Evolutionary conservation across 2,113 vertebrate genomes (phyloP).

Genomic region (Gobius niger): DNA sequence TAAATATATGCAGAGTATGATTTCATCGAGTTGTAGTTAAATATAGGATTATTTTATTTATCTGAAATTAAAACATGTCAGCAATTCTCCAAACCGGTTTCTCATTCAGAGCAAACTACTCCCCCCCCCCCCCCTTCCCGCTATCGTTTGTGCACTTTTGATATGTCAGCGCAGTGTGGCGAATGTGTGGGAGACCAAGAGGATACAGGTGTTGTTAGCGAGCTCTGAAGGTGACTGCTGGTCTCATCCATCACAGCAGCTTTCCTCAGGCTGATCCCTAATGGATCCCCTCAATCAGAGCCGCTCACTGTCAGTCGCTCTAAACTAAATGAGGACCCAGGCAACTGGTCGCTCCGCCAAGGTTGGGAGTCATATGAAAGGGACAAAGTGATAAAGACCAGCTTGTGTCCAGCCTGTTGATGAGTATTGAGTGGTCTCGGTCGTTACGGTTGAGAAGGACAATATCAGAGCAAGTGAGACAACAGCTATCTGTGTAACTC

Average conservation of each 20-base stretch:
- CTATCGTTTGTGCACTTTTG: constrained; percentile 74
- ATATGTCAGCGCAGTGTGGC: constrained; percentile 78
- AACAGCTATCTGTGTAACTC: constrained; percentile 34
- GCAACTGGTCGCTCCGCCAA: constrained; percentile 73
- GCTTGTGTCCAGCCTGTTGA: constrained; percentile 76
- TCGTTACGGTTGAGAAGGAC: constrained; percentile 61
- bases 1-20: no score
- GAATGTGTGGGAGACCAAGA: constrained; percentile 86
- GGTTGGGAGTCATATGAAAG: constrained; percentile 77
- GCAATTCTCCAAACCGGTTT: no score
- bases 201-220: constrained; percentile 95
- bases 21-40: no score
- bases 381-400: constrained; percentile 79
- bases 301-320: constrained; percentile 74
- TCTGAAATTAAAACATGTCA: no score
- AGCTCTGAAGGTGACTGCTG: constrained; percentile 96
- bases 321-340: constrained; percentile 77
- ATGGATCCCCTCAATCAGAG: constrained; percentile 97
- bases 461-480: constrained; percentile 56
- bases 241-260: constrained; percentile 96
- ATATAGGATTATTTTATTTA: no score
- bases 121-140: background rate
- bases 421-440: constrained; percentile 71
- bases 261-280: constrained; percentile 97
- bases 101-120: no score